Evolutionary conservation across 1,140 invertebrate genomes (phyloP).

Genomic region (Medauroidea extradentata): DNA sequence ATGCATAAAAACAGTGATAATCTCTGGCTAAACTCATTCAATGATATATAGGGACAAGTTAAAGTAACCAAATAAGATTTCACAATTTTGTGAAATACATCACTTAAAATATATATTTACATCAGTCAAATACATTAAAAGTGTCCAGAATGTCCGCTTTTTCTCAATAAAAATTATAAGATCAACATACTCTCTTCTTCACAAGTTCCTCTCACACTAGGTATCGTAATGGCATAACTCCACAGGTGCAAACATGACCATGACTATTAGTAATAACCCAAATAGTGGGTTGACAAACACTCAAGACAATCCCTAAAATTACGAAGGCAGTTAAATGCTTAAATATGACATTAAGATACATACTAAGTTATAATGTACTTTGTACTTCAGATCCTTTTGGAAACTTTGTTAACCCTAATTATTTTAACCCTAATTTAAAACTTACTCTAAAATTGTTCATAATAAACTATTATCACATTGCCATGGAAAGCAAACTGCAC

Average conservation of each 20-base stretch:
- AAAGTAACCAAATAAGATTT: constrained; percentile 21
- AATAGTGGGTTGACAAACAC: background rate
- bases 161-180: background rate
- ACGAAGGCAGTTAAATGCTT: too few relatives aligned
- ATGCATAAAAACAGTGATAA: too few relatives aligned
- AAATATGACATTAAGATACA: too few relatives aligned
- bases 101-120: constrained; percentile 15
- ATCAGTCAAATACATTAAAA: constrained; percentile 19
- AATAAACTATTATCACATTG: too few relatives aligned
- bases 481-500: too few relatives aligned
- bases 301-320: too few relatives aligned
- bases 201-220: background rate
- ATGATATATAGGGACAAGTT: constrained; percentile 18
- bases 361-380: too few relatives aligned
- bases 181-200: background rate
- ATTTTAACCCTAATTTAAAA: too few relatives aligned
- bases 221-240: background rate
- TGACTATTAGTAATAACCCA: background rate
- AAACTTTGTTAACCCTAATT: too few relatives aligned
- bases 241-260: background rate
- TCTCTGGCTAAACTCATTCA: too few relatives aligned
- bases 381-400: too few relatives aligned
- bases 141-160: background rate
- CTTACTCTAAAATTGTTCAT: too few relatives aligned
- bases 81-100: background rate